Percentiles rank a stretch among this genome's conserved stretches.
phyloP scores from a whole-genome alignment of 2,113 vertebrate species.

The Cricetomys ansorgei region DNA sequence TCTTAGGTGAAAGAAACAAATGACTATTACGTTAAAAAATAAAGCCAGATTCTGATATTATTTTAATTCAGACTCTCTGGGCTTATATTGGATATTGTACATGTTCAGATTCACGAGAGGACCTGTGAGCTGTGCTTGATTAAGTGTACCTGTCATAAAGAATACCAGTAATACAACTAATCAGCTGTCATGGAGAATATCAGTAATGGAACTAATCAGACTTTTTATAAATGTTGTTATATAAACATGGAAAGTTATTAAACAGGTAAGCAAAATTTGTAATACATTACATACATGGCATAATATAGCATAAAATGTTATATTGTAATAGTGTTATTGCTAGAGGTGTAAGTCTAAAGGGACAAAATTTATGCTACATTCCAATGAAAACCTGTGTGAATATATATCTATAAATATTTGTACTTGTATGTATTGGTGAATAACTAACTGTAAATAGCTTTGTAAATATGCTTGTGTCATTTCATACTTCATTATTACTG shows the following conservation, averaged over 20 bases:
- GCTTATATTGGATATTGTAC: background rate
- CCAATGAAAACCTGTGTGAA: background rate
- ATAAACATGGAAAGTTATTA: background rate
- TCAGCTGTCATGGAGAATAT: too few relatives aligned
- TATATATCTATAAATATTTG: background rate
- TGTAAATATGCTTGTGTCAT: background rate
- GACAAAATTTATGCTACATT: background rate
- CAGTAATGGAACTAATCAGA: background rate
- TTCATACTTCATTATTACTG: background rate
- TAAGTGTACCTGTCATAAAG: background rate
- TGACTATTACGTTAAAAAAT: background rate
- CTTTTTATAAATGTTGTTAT: background rate
- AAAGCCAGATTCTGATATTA: background rate
- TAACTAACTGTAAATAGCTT: background rate
- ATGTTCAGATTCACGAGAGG: accelerated
- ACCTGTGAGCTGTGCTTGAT: background rate
- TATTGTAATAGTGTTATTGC: background rate
- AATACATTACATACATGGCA: background rate
- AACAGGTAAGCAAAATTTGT: background rate
- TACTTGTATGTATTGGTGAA: background rate
- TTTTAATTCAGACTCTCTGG: background rate
- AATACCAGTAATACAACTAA: too few relatives aligned
- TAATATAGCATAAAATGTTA: background rate
- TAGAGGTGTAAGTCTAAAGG: background rate
- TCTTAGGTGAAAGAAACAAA: background rate